A percentile compares a stretch with the other conserved stretches of the same genome.
These are phyloP conservation scores for Centrocercus urophasianus DNA, from an alignment of 2,113 vertebrate species.

Conservation along the genomic window DNA sequence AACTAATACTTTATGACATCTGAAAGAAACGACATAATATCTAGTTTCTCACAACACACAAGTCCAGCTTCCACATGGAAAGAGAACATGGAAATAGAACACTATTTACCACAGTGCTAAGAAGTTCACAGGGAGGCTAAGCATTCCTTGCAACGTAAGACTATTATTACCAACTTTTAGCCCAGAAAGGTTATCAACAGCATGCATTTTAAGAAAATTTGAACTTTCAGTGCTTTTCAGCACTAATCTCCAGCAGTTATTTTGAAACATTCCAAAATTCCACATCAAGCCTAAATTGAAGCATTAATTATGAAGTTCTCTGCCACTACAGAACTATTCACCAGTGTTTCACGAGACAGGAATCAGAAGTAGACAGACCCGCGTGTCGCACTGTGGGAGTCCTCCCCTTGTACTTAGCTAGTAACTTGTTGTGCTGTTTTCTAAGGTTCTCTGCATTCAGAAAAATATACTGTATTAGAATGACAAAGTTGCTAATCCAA, in stretches of 20 bases:
- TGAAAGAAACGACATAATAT: not conserved
- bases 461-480: not conserved
- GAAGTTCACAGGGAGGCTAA: constrained; percentile 41
- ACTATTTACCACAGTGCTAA: constrained; percentile 6
- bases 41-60: not conserved
- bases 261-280: not conserved
- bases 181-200: not conserved
- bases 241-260: not conserved
- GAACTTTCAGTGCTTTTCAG: not conserved
- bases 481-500: not conserved
- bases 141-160: constrained; percentile 24
- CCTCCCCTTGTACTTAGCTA: not conserved
- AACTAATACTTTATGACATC: not conserved
- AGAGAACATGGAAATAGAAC: not conserved
- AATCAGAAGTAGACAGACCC: not conserved
- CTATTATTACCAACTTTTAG: constrained; percentile 29
- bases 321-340: not conserved
- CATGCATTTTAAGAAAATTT: constrained; percentile 3
- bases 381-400: not conserved
- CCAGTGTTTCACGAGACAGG: accelerated
- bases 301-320: not conserved
- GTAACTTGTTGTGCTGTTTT: not conserved
- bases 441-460: not conserved
- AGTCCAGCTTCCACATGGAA: not conserved
- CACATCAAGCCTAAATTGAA: not conserved